phyloP scores from a whole-genome alignment of 2,113 vertebrate species.

The Aphyosemion australe region DNA sequence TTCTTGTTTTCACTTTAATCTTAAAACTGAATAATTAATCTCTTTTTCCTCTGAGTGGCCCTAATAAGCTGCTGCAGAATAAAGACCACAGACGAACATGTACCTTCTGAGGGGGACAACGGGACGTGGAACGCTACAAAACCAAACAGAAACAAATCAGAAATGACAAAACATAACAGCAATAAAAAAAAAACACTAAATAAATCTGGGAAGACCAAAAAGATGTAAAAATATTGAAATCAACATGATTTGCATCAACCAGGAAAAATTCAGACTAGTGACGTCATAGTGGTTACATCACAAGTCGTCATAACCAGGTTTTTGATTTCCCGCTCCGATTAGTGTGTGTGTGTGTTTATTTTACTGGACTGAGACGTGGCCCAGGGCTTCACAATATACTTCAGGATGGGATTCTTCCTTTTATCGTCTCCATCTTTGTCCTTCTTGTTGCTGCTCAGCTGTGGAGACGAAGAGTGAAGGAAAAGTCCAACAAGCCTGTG shows the following conservation, averaged over 20 bases:
- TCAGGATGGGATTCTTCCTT: constrained; percentile 92
- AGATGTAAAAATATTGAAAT: constrained; percentile 7
- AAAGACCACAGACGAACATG: neutral
- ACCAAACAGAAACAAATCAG: constrained; percentile 46
- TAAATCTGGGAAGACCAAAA: neutral
- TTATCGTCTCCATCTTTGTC: constrained; percentile 88
- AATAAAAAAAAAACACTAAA: constrained; percentile 17
- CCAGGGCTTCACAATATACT: constrained; percentile 92
- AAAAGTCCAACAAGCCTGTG: too few relatives aligned
- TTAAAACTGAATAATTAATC: neutral
- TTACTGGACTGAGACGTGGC: constrained; percentile 91
- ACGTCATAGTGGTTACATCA: too few relatives aligned
- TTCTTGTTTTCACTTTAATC: neutral
- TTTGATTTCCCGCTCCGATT: neutral
- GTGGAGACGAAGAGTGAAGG: constrained; percentile 10
- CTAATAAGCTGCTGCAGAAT: neutral
- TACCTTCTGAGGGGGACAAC: constrained; percentile 81
- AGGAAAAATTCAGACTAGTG: neutral
- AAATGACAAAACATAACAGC: constrained; percentile 14
- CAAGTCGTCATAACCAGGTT: too few relatives aligned
- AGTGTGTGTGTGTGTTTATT: constrained; percentile 41
- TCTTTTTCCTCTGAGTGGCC: too few relatives aligned
- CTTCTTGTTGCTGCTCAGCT: constrained; percentile 86
- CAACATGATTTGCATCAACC: neutral
- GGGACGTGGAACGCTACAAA: constrained; percentile 80